phyloP scores from a whole-genome alignment of 2,797 vertebrate genomes.

The Micrastur ruficollis region DNA sequence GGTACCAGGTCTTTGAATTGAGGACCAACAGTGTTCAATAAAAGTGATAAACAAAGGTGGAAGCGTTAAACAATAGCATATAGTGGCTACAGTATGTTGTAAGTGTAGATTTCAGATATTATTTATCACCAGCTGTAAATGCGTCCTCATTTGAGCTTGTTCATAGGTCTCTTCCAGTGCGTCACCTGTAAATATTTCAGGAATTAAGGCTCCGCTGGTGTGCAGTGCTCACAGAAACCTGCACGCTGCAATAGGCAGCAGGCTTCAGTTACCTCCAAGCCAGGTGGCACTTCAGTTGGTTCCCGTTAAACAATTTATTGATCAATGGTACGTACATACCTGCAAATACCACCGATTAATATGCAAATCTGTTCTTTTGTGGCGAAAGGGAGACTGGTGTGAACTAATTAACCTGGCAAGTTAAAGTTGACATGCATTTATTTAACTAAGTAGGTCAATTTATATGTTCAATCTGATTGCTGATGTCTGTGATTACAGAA shows the following conservation, averaged over 20 bases:
- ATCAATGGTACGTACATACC: background rate
- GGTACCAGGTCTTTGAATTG: background rate
- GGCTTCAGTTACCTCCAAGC: background rate
- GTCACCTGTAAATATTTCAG: background rate
- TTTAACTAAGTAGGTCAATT: background rate
- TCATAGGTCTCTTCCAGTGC: background rate
- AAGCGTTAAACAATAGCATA: background rate
- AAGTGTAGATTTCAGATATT: background rate
- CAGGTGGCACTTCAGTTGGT: background rate
- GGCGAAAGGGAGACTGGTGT: background rate
- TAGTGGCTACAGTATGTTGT: background rate
- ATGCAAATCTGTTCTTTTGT: background rate
- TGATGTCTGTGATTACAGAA: background rate
- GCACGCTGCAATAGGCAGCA: rapidly evolving
- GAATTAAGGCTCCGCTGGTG: background rate
- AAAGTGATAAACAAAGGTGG: background rate
- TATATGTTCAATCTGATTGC: background rate
- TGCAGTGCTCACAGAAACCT: background rate
- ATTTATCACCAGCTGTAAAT: background rate
- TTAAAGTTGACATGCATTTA: background rate
- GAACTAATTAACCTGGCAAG: background rate
- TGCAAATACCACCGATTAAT: background rate
- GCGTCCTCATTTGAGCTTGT: background rate
- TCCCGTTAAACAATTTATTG: background rate
- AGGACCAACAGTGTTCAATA: background rate